Evolutionary conservation across 2,113 vertebrate genomes (phyloP).

Genomic region (Thomomys bottae): DNA sequence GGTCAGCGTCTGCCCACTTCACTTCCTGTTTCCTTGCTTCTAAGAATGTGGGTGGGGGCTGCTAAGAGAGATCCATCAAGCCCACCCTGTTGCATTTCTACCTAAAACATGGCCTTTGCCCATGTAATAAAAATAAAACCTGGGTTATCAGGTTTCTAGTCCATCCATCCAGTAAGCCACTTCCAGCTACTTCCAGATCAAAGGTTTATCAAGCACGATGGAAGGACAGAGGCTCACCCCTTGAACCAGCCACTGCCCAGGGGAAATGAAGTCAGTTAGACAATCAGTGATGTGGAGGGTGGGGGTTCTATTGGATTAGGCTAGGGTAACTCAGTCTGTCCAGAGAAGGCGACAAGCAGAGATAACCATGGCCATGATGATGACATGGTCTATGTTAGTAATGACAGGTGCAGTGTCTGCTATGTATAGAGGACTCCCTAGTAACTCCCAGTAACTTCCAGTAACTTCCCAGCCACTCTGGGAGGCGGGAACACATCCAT

Average conservation of each 20-base stretch:
- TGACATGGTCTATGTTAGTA: no score
- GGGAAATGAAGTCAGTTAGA: not conserved
- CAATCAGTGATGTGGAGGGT: not conserved
- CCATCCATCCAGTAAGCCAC: not conserved
- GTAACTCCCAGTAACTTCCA: no score
- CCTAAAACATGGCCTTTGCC: not conserved
- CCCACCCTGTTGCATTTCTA: not conserved
- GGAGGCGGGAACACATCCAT: no score
- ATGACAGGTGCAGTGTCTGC: no score
- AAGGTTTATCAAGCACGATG: not conserved
- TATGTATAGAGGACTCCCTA: no score
- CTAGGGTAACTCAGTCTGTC: not conserved
- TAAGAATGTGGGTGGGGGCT: no score
- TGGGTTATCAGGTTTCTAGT: not conserved
- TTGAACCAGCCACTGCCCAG: not conserved
- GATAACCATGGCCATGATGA: no score
- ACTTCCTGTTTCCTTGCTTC: constrained; percentile 48
- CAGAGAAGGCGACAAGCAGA: no score
- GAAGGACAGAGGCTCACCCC: not conserved
- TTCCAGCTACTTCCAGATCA: rapidly evolving
- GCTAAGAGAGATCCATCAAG: not conserved
- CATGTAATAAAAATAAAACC: not conserved
- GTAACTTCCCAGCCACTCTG: no score
- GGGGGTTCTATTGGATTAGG: not conserved
- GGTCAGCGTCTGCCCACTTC: constrained; percentile 18